Evolutionary conservation across 2,888 invertebrate species (phyloP), one percentile per base, ranked within the genome.

Genomic region (Timandra comae): DNA sequence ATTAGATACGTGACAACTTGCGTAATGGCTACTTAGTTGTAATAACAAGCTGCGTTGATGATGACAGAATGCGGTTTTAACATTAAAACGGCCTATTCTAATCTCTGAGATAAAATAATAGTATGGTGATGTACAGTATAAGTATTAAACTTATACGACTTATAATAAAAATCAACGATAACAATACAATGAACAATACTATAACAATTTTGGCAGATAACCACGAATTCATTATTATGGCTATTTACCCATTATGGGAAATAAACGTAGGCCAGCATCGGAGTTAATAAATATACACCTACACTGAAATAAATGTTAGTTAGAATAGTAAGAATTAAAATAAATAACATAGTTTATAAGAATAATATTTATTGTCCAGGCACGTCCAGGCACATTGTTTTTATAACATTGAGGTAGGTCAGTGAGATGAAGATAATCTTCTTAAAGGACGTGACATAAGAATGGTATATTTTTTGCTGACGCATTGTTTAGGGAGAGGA

Each of bases 391-490:
- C 43, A 58, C 50, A 67, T 70, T 69, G 72, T 74, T 70, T 73
- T 64, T 58, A 44, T 62, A 37, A 46, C 52, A 43, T 64, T 69
- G 68, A 58, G 67, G 63, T 65, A 69, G 74, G 73, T 73, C 67
- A 71, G 66, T 56, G 50, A 45, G 58, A 52, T 50, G 45, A 49
- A 63, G 59, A 62, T 74, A 74, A 77, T 73, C 77, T 59, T 57
- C 71, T 70, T 60, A 59, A 49, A 39, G 61, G 46, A 70, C 75
- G 75, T 78, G 76, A 71, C 73, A 62, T 41, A 49, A 74, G 71
- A 77, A 75, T 66, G 54, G 64, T 51, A 43, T 45, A 51, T 62
- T 71, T 65, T 66, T 61, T 62, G 75, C 77, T 76, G 75, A 77
- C 74, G 64, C 77, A 76, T 74, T 74, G 73, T 74, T 72, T 73